Conservation (phyloP, 1,140 invertebrate species). For the Rhopalosiphum maidis region DNA sequence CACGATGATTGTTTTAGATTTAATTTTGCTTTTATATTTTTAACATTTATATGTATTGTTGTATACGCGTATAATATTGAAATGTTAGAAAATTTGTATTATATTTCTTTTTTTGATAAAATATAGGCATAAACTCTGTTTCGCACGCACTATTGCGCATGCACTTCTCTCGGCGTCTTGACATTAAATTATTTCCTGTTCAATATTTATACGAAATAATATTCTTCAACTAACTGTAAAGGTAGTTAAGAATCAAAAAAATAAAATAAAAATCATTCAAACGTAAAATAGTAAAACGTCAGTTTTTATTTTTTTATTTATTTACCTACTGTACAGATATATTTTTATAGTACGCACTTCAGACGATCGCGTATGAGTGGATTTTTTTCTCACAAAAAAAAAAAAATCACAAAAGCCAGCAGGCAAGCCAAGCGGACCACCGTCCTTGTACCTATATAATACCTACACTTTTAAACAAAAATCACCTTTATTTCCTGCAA, state of each 20-base stretch:
- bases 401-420: neutral
- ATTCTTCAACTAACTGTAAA: neutral
- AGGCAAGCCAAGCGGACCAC: neutral
- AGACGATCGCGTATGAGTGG: neutral
- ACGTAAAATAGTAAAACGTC: neutral
- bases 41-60: neutral
- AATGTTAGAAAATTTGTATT: neutral
- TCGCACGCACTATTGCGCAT: neutral
- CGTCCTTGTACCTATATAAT: neutral
- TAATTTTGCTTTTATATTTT: neutral
- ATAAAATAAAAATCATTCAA: too few species aligned
- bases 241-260: neutral
- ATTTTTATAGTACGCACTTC: neutral
- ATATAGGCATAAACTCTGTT: neutral
- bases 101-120: neutral
- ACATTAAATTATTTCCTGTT: neutral
- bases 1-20: neutral
- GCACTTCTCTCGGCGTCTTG: neutral
- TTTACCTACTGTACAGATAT: neutral
- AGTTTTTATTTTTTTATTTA: neutral
- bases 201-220: neutral
- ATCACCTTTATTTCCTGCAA: neutral
- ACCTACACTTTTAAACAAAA: neutral
- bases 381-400: neutral
- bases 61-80: neutral